phyloP scores from a whole-genome alignment of 2,113 vertebrate genomes.

The Anas platyrhynchos region DNA sequence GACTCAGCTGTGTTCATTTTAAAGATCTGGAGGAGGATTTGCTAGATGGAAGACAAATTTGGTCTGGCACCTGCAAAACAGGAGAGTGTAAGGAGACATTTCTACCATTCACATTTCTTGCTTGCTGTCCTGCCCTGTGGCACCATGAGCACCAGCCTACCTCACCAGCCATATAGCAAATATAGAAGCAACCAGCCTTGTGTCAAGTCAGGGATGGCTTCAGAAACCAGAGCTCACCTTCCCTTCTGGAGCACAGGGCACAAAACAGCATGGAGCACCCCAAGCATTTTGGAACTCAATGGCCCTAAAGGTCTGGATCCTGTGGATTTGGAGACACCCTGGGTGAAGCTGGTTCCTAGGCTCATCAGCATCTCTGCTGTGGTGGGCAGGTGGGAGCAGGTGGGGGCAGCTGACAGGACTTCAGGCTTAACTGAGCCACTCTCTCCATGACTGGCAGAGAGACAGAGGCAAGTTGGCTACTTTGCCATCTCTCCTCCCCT shows the following conservation, averaged over 20 bases:
- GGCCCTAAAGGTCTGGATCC: background rate
- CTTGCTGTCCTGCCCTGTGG: background rate
- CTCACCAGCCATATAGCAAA: background rate
- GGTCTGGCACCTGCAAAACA: background rate
- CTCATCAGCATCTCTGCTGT: background rate
- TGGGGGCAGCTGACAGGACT: background rate
- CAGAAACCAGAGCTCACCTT: background rate
- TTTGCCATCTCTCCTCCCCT: background rate
- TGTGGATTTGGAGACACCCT: background rate
- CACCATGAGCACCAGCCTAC: background rate
- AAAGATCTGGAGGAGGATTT: background rate
- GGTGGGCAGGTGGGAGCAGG: background rate
- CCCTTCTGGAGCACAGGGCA: background rate
- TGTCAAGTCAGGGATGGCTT: background rate
- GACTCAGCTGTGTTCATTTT: background rate
- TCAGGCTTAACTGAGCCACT: background rate
- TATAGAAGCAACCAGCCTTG: background rate
- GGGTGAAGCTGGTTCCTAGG: background rate
- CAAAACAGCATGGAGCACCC: background rate
- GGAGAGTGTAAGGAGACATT: background rate
- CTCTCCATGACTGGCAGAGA: background rate
- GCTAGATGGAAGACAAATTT: background rate
- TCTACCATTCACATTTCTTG: background rate
- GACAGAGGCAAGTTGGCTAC: background rate
- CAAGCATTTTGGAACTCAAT: background rate